Conservation (phyloP, 2,888 invertebrate genomes). For the Vesta saturnalis region DNA sequence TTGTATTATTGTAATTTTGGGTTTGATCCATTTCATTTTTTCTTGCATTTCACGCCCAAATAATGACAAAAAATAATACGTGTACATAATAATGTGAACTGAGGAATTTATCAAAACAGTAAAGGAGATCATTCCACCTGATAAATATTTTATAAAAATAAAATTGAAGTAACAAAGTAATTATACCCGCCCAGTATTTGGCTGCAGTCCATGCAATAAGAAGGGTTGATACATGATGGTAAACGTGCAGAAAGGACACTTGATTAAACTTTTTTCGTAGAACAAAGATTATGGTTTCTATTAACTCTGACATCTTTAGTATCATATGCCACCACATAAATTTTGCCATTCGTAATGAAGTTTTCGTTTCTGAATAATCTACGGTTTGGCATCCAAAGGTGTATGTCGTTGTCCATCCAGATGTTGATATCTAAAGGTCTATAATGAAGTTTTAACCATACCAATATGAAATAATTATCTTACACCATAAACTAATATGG, state of each 20-base stretch:
- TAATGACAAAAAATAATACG: slow-evolving; percentile 75
- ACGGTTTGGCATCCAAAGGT: slow-evolving; percentile 75
- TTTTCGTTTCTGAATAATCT: slow-evolving; percentile 73
- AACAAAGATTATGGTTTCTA: slow-evolving; percentile 77
- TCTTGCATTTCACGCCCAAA: slow-evolving; percentile 69
- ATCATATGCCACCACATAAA: slow-evolving; percentile 69
- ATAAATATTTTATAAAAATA: slow-evolving; percentile 36
- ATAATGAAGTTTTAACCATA: neutral
- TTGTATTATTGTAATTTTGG: slow-evolving; percentile 69
- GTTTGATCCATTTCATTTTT: slow-evolving; percentile 69
- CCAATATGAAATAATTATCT: neutral
- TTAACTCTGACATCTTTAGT: slow-evolving; percentile 72
- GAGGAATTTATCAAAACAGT: slow-evolving; percentile 72
- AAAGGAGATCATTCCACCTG: slow-evolving; percentile 75
- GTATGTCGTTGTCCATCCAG: slow-evolving; percentile 72
- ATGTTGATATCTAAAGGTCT: slow-evolving; percentile 67
- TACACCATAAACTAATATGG: slow-evolving; percentile 8
- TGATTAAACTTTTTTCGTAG: slow-evolving; percentile 77
- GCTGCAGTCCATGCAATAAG: slow-evolving; percentile 69
- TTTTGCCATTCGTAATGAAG: slow-evolving; percentile 66
- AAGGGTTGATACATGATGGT: slow-evolving; percentile 74
- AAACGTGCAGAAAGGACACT: slow-evolving; percentile 76
- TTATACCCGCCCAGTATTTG: slow-evolving; percentile 76
- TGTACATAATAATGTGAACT: slow-evolving; percentile 81
- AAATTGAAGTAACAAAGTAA: neutral